Base-by-base conservation (phyloP, 2,113 vertebrate genomes). In the Macroglossus sobrinus region DNA sequence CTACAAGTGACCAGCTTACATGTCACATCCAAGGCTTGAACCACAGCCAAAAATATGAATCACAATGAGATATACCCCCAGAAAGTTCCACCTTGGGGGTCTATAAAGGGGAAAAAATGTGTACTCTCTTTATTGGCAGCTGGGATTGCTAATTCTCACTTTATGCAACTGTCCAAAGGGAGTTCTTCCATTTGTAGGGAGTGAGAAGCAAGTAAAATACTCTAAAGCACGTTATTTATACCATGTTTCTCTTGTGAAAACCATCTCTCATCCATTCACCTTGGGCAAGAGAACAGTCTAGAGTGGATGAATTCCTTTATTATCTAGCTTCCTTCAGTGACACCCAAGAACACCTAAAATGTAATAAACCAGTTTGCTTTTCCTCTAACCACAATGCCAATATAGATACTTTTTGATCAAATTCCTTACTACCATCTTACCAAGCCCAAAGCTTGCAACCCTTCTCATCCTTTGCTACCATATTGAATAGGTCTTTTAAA, bases 1-100 rank as follows among this genome's bases (percentile, higher is more conserved):
- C 88, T 91, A 45, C 81, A 76, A 4, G 68, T 97, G 97, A 97
- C 95, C 91, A 93, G 21, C 50, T 68, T 30, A 88, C 22, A 53
- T 15, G 35, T 96, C 26, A 64, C 63, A 94, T 2, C 80, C 50
- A 94, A 80, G 92, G 61, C 86, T 91, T 95, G 59, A 97, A 59
- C 15, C 47, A 18, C 72, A 75, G 66, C 35, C 66, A 95, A 55
- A 96, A 95, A 50, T 35, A 92, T 90, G 81, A 97, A 78, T 93
- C 76, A 89, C 57, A 93, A 93, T 30, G 71, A 87, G 64, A 96
- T 80, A 89, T 4, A 55, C 40, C 33, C 35, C n/a, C 59, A 92
- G 64, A 84, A 97, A 91, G 15, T 95, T 95, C 86, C 7, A 81
- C 35, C 7, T 81, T 80, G 45, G 53, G 63, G 40, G 53, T 90